Evolutionary conservation across 37 sponge, comb jelly and placozoan species (phyloP).

Genomic region (Petrosia ficiformis): DNA sequence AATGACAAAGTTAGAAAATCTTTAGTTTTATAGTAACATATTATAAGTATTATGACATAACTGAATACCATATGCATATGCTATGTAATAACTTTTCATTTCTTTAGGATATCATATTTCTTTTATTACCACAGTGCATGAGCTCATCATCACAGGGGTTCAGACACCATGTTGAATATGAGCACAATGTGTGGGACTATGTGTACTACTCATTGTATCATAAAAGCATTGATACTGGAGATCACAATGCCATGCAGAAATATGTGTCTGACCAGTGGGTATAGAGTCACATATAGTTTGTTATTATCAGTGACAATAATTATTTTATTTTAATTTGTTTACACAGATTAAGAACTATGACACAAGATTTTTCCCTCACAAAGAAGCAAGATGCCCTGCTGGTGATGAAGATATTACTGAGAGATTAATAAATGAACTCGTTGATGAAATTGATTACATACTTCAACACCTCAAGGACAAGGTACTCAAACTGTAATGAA

Average conservation of each 20-base stretch:
- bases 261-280: conserved; percentile 51
- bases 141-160: conserved; percentile 41
- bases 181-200: conserved; percentile 81
- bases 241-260: conserved; percentile 63
- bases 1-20: too few species aligned
- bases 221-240: conserved; percentile 56
- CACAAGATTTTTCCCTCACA: conserved; percentile 56
- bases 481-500: too few species aligned
- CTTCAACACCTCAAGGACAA: conserved; percentile 22
- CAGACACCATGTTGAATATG: conserved; percentile 54
- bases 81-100: neutral
- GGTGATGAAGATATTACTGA: conserved; percentile 36
- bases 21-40: too few species aligned
- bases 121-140: too few species aligned
- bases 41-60: too few species aligned
- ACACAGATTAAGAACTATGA: conserved; percentile 36
- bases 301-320: neutral
- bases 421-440: conserved; percentile 40
- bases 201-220: conserved; percentile 61
- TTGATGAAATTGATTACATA: conserved; percentile 22
- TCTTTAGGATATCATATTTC: too few species aligned
- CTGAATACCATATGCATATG: too few species aligned
- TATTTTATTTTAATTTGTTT: neutral
- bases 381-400: conserved; percentile 36
- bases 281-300: too few species aligned